Base-by-base conservation (phyloP, 2,888 invertebrate genomes). In the Ligdia adustata region DNA sequence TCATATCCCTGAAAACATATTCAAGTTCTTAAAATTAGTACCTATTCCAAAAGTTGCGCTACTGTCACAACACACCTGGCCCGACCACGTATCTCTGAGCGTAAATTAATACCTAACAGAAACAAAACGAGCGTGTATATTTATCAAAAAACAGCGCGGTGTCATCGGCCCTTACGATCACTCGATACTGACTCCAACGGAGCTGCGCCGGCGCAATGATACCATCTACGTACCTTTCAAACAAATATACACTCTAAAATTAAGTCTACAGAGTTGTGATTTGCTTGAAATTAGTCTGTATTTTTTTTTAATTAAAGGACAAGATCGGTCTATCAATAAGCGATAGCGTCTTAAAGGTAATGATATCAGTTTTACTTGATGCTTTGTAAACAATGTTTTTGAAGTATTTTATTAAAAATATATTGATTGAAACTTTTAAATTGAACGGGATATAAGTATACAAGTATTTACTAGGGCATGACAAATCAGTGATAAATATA, bases 101-200 rank as follows among this genome's bases (percentile, higher is more conserved):
- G 82, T 83, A 86, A 86, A 81, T 79, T 79, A 82, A 85, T 82
- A 82, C 79, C 60, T 57, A 69, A 75, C 77, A 75, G 68, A 74
- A 81, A 72, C 69, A 69, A 65, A 69, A 64, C 64, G 64, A 62
- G 62, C 57, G 54, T 60, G 58, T 60, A 63, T 64, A 70, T 77
- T 78, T 83, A 84, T 85, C 83, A 80, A 84, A 84, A 77, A 78
- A 73, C 72, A 66, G 72, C 69, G 66, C 75, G 72, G 77, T 83
- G 86, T 85, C 87, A 86, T 87, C 83, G 84, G 69, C 79, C 82
- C 72, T 71, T 71, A 62, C 69, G 82, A 79, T 80, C 77, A 77
- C 64, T 75, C 70, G 82, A 82, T 83, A 82, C 75, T 37, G n/a
- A n/a, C n/a, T n/a, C n/a, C n/a, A n/a, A n/a, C n/a, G 60, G 15